Conservation (phyloP, 2,113 vertebrate species). For the Labrus mixtus region DNA sequence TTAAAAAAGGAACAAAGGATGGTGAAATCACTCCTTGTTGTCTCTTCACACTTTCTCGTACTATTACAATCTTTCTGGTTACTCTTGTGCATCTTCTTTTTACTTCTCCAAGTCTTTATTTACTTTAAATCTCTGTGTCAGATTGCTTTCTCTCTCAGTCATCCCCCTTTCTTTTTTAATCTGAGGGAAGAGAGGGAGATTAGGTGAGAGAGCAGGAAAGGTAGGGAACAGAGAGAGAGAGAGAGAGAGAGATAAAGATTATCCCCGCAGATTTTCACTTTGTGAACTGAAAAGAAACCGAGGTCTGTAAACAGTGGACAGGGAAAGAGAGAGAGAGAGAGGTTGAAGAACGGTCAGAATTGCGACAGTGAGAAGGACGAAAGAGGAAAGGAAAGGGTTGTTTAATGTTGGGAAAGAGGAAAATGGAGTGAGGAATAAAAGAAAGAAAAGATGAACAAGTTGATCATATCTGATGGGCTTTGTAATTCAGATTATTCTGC, state of each 20-base stretch:
- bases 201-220: slow-evolving; percentile 52
- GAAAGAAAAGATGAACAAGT: not conserved
- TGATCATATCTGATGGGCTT: slow-evolving; percentile 34
- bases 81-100: not conserved
- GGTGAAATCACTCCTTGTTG: not conserved
- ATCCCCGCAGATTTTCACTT: slow-evolving; percentile 63
- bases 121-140: not conserved
- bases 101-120: not conserved
- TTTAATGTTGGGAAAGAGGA: too few species aligned
- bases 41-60: slow-evolving; percentile 7
- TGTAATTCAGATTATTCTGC: slow-evolving; percentile 2
- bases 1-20: not conserved
- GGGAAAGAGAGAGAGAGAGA: not conserved
- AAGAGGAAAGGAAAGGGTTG: too few species aligned
- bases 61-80: slow-evolving; percentile 22
- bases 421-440: not conserved
- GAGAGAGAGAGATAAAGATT: slow-evolving; percentile 64
- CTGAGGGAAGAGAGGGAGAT: slow-evolving; percentile 58
- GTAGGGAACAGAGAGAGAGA: slow-evolving; percentile 35
- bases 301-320: slow-evolving; percentile 28
- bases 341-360: too few species aligned
- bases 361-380: too few species aligned
- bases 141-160: slow-evolving; percentile 27
- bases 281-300: slow-evolving; percentile 37
- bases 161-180: slow-evolving; percentile 70